phyloP scores from a whole-genome alignment of 1,140 invertebrate species.

The Contarinia nasturtii region DNA sequence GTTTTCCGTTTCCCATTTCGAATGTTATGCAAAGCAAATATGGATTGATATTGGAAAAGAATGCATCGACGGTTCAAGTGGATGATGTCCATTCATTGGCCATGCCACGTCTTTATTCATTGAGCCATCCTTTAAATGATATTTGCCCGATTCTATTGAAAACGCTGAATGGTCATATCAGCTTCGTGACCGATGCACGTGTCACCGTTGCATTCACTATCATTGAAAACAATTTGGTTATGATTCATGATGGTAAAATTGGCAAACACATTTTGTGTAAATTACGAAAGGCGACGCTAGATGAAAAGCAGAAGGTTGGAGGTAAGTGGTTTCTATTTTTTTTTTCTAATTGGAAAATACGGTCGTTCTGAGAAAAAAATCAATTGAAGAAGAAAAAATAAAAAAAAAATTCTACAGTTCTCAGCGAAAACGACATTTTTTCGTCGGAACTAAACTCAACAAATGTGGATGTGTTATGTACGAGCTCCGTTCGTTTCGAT shows the following conservation, averaged over 20 bases:
- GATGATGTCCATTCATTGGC: conserved; percentile 16
- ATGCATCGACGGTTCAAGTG: conserved; percentile 18
- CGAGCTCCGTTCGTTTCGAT: too few species aligned
- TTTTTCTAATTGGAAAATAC: too few species aligned
- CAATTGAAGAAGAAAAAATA: too few species aligned
- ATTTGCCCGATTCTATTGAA: conserved; percentile 65
- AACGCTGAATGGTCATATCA: conserved; percentile 17
- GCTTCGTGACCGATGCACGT: conserved; percentile 38
- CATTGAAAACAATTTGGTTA: conserved; percentile 39
- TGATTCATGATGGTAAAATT: conserved; percentile 57
- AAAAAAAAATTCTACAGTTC: too few species aligned
- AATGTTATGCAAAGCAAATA: conserved; percentile 57
- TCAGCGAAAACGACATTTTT: too few species aligned
- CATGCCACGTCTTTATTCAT: conserved; percentile 55
- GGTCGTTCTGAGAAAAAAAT: too few species aligned
- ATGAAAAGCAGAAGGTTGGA: conserved; percentile 40
- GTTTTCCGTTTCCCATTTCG: conserved; percentile 68
- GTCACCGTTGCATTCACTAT: conserved; percentile 37
- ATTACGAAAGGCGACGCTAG: conserved; percentile 50
- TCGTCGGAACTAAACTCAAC: too few species aligned
- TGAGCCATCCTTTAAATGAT: conserved; percentile 77
- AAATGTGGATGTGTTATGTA: too few species aligned
- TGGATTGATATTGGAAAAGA: conserved; percentile 58
- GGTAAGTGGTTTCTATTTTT: neutral
- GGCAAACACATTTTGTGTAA: conserved; percentile 66